Evolutionary conservation across 2,888 invertebrate species (phyloP).

Genomic region (Cactoblastis cactorum): DNA sequence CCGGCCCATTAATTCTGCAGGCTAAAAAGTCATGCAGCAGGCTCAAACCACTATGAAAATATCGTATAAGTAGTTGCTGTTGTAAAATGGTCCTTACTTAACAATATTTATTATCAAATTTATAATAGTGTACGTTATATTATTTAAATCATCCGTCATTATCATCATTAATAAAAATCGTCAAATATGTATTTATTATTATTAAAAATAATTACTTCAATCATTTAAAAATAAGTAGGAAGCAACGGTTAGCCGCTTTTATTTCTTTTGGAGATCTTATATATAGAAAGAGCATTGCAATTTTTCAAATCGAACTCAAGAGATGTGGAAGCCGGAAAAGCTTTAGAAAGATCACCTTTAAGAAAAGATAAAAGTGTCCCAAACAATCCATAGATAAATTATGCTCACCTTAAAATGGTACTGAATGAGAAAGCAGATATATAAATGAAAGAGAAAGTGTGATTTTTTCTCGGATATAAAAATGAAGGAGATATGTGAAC

Average conservation of each 20-base stretch:
- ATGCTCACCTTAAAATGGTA: slow-evolving; percentile 55
- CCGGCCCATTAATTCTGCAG: too few species aligned
- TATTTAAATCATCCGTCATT: too few species aligned
- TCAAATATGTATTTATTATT: too few species aligned
- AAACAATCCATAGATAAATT: slow-evolving; percentile 63
- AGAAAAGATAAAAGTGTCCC: slow-evolving; percentile 58
- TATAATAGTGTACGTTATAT: too few species aligned
- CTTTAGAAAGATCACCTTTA: slow-evolving; percentile 25
- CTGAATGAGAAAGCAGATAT: slow-evolving; percentile 33
- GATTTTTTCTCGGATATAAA: not conserved
- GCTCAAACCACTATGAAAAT: too few species aligned
- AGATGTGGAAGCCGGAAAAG: slow-evolving; percentile 6
- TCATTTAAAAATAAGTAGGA: not conserved
- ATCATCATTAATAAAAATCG: too few species aligned
- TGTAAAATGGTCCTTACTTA: too few species aligned
- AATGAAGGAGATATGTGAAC: not conserved
- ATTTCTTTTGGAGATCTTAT: not conserved
- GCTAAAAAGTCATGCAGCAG: too few species aligned
- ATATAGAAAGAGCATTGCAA: slow-evolving; percentile 1
- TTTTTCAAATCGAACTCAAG: slow-evolving; percentile 2
- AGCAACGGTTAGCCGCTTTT: not conserved
- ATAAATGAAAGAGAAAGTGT: slow-evolving; percentile 22
- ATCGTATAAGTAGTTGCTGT: too few species aligned
- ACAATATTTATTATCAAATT: too few species aligned
- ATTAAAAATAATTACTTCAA: not conserved